Evolutionary conservation across 2,113 vertebrate genomes (phyloP).

Genomic region (Galbula dea): DNA sequence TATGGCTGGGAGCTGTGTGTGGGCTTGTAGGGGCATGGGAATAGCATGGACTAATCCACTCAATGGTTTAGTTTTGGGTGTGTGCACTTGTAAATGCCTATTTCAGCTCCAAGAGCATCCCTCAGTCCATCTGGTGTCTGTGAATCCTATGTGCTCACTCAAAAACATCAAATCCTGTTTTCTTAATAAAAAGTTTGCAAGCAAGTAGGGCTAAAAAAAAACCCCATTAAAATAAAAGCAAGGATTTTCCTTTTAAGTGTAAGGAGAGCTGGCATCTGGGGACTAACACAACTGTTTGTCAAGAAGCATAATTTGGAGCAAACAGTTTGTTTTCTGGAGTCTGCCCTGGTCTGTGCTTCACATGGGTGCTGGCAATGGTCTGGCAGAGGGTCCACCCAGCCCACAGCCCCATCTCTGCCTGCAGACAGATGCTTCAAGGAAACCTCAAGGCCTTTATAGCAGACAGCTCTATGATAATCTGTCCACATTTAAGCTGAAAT

Average conservation of each 20-base stretch:
- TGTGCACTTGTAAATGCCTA: neutral
- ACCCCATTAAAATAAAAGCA: neutral
- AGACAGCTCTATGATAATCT: neutral
- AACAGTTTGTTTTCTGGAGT: neutral
- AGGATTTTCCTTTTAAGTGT: neutral
- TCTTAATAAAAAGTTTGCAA: neutral
- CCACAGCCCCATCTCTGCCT: neutral
- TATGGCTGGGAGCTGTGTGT: neutral
- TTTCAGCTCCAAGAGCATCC: neutral
- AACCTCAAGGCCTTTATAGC: neutral
- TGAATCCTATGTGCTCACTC: neutral
- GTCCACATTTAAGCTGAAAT: neutral
- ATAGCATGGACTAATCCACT: neutral
- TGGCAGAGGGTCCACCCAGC: neutral
- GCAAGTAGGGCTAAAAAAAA: neutral
- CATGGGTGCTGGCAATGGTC: neutral
- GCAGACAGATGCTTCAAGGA: neutral
- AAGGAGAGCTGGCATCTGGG: neutral
- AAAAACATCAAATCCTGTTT: neutral
- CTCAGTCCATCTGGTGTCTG: fast-evolving
- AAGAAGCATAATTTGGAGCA: neutral
- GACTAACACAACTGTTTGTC: neutral
- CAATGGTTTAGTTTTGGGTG: neutral
- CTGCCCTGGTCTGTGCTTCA: neutral
- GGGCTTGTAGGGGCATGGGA: neutral